Base-by-base conservation (phyloP, 2,113 vertebrate species). In the Clarias batrachus region DNA sequence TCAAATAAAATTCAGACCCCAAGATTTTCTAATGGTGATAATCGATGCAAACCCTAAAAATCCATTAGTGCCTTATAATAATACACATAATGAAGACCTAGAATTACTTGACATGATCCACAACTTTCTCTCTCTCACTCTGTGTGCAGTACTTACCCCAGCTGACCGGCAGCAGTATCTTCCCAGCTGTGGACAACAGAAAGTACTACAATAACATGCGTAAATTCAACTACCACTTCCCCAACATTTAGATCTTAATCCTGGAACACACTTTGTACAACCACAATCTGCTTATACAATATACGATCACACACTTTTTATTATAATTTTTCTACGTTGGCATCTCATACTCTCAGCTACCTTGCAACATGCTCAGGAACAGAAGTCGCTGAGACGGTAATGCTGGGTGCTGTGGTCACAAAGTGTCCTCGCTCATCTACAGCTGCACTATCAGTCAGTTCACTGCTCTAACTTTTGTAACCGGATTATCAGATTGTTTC, bases 161-260 rank as follows among this genome's bases (percentile, higher is more conserved):
- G 94, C 91, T 99, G 78, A 97, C 97, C 16, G 91, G 93, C 90
- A 96, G 95, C 80, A 95, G 94, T 7, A 65, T 95, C 90, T 96
- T 98, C 81, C 97, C 97, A 48, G 94, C 95, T 25, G 66, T 97
- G 95, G 97, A 98, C 85, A 96, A 92, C 90, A 98, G 96, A 92
- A 98, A 97, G 85, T 94, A 94, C 91, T 96, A 93, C 92, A 96
- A 88, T 88, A 95, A 96, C 88, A 91, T 95, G 81, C 95, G 93
- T 90, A 97, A 95, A 91, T 93, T 96, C 66, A 96, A 96, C 94
- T 99, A 95, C 83, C 97, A 93, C 78, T 96, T 99, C 4, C 97
- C 98, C 3, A 97, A 97, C 93, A 99, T 99, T 93, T 99, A 94
- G 95, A 65, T n/a, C 30, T 62, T 71, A 21, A 30, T 79, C 33